phyloP scores from a whole-genome alignment of 2,113 vertebrate genomes.

The Nycticorax nycticorax region DNA sequence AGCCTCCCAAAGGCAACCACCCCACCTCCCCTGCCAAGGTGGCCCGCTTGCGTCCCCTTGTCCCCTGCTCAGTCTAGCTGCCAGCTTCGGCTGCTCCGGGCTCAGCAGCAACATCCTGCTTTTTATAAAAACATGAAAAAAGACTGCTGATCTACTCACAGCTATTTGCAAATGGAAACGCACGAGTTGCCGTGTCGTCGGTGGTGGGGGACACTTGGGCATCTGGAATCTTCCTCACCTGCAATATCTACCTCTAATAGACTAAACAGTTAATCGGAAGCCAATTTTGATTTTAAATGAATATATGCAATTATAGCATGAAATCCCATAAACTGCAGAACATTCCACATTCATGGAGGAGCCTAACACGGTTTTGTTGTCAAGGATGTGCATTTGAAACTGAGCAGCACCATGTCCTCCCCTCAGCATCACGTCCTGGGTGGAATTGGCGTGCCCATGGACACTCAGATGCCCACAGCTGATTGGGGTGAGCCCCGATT shows the following conservation, averaged over 20 bases:
- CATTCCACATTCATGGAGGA: background rate
- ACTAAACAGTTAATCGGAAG: background rate
- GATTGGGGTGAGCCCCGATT: background rate
- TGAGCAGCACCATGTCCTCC: accelerated
- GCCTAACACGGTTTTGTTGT: background rate
- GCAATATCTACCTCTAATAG: background rate
- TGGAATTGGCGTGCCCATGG: background rate
- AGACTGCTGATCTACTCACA: background rate
- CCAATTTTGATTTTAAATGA: background rate
- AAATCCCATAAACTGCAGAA: background rate
- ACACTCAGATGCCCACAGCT: background rate
- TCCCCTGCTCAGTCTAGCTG: background rate
- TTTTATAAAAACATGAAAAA: background rate
- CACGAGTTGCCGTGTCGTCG: accelerated
- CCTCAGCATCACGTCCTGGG: background rate
- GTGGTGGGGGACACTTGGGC: background rate
- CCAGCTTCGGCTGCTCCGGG: accelerated
- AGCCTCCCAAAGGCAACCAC: background rate
- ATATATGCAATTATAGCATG: background rate
- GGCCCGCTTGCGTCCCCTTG: accelerated
- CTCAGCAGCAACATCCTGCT: background rate
- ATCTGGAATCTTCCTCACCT: background rate
- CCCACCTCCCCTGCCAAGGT: background rate
- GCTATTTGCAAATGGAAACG: background rate
- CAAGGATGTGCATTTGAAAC: background rate